Evolutionary conservation across 2,797 vertebrate species (phyloP), one percentile per base, ranked within the genome.

Genomic region (Fringilla coelebs): DNA sequence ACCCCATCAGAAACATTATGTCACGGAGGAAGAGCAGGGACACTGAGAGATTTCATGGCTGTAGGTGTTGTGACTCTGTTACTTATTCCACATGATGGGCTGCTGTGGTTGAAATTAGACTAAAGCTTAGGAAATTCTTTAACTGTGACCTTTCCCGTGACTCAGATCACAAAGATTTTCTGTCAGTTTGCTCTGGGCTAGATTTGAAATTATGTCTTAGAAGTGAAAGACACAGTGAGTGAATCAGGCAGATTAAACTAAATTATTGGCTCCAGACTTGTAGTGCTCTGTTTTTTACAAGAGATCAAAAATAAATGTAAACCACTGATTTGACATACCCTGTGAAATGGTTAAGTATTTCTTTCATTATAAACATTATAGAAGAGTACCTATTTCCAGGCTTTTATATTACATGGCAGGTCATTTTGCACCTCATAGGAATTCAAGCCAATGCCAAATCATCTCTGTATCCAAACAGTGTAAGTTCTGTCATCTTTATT

Each of bases 141-240:
- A 60, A 51, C 54, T 83, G 75, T 96, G 96, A 97, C 95, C 95
- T 96, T 97, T 94, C 46, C 72, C 0, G 1, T 78, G 73, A 70
- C 67, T 94, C 41, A 15, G 77, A 92, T 89, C 80, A 85, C 61
- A 95, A 90, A 86, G 79, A 79, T 91, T 93, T 94, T 79, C 76
- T 92, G 83, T 75, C 87, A 87, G 9, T 75, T 70, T 80, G 84
- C 62, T 68, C 60, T 85, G 60, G 51, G 20, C 88, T 66, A 68
- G 67, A 89, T 90, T 92, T 94, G 84, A 96, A 93, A 91, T 88
- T 88, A 93, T 70, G 84, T 52, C 86, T 89, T 89, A 38, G 54
- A 86, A 96, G 85, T 87, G 83, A 95, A 93, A 96, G 89, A 86
- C 52, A 32, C 49, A 85, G 74, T 90, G 75, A 89, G 48, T 82